Base-by-base conservation (phyloP, 2,113 vertebrate species). In the Centropus bengalensis region DNA sequence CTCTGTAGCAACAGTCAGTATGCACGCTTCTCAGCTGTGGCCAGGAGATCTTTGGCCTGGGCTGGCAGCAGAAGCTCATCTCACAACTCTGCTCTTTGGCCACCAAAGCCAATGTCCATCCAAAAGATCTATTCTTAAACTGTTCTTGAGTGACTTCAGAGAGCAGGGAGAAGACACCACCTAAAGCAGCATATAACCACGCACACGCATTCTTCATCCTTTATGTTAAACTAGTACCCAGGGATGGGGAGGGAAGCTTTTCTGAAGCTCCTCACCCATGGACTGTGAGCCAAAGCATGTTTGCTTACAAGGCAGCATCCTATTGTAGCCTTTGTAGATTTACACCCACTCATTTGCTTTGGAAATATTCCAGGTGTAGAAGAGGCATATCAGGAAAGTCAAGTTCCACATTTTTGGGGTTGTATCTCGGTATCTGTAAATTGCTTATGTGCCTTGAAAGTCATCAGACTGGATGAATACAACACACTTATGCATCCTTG, bases 1-100 rank as follows among this genome's bases (percentile, higher is more conserved):
- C 15, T 67, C 38, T 86, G 62, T 24, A 74, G 24, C 13, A 64
- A 23, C 5, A 27, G 10, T 67, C 52, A 33, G 9, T 15, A 14
- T 3, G 1, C 3, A 20, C 14, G 12, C 14, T 74, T 86, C 49
- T 33, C 44, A 10, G 18, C 7, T 4, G 1, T 9, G 28, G 7
- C 11, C 13, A 28, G 45, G 32, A 84, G 24, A 58, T 38, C 66
- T 45, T 33, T 44, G 22, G 30, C 26, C 45, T 59, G n/a, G 14
- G 4, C 51, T 5, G 3, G 17, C 6, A 42, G 10, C 6, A 32
- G 60, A 36, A 69, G 16, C 26, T 58, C 23, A 21, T 12, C 40
- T 75, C 38, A 40, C 24, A 64, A 32, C 21, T 78, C 45, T 76
- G 24, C 22, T 71, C 11, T 70, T 83, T 14, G 5, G 52, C 24